Base-by-base conservation (phyloP, 2,888 invertebrate species). In the Microctonus brassicae region DNA sequence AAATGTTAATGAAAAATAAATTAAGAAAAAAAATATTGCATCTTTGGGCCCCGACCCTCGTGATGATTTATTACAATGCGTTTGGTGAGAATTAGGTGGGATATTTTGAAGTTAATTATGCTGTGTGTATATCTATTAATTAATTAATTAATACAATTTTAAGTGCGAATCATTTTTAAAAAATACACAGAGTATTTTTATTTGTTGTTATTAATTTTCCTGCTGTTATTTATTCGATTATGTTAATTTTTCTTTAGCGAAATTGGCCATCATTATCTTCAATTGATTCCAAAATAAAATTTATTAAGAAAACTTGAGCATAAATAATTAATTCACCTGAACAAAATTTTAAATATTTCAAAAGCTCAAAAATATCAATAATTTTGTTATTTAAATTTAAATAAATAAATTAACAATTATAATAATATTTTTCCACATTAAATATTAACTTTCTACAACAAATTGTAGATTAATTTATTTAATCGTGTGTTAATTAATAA, bases 31-130 rank as follows among this genome's bases (percentile, higher is more conserved):
- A 22, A 36, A 22, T n/a, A 62, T 62, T 60, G 60, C 34, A 60
- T 60, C 69, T 57, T 64, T 57, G 62, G 66, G 57, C 73, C 72
- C 74, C 71, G 69, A 70, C 72, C 71, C 75, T 42, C 61, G 72
- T 74, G 70, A 77, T 74, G 74, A 75, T 76, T 76, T 73, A 72
- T 70, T 78, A 77, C 76, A 76, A 78, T 78, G 78, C 75, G 71
- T 74, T 77, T 76, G 77, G 78, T 77, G 76, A 78, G 66, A 76
- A 75, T 76, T 75, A 76, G 77, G 76, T 78, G 76, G 77, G 76
- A 73, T 75, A 65, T n/a, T 65, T 72, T 69, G 61, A 63, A 70
- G 63, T 55, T 24, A 39, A 29, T n/a, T 39, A 34, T 62, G 2
- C 62, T 62, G 62, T 62, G 39, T 62, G 39, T 36, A 62, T 58